These are phyloP conservation scores for Dryobotodes eremita DNA, from an alignment of 2,888 invertebrate genomes.

Conservation along the genomic window DNA sequence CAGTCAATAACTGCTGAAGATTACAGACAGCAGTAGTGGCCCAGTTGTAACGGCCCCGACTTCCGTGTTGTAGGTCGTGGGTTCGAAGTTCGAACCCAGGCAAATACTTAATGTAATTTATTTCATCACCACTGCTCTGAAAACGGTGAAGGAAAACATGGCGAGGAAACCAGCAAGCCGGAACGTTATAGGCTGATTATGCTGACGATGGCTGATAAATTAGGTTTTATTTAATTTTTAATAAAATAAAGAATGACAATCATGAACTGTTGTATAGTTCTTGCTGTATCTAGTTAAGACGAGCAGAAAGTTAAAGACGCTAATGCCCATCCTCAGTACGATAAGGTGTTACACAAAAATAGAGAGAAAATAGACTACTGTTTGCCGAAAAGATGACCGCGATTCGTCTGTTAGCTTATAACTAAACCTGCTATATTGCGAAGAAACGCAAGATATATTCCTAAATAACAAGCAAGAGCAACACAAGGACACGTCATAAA, in stretches of 20 bases:
- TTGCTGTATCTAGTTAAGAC: not conserved
- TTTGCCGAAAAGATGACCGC: not conserved
- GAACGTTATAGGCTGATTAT: not conserved
- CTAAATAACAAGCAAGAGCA: not conserved
- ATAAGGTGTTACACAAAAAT: no score
- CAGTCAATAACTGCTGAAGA: not conserved
- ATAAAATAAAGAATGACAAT: not conserved
- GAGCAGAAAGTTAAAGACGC: not conserved
- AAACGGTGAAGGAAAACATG: not conserved
- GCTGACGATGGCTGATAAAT: not conserved
- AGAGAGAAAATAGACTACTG: no score
- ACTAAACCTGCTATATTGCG: not conserved
- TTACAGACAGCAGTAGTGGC: not conserved
- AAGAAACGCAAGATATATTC: not conserved
- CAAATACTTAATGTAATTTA: not conserved
- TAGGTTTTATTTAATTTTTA: not conserved
- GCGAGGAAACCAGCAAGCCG: not conserved
- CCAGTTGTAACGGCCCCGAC: not conserved
- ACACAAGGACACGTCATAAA: conserved; percentile 13
- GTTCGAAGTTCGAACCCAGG: not conserved
- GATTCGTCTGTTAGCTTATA: not conserved
- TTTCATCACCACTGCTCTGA: no score
- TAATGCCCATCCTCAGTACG: no score
- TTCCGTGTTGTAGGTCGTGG: not conserved
- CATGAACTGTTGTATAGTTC: not conserved